Conservation (phyloP, 2,888 invertebrate genomes). For the Pediacus dermestoides region DNA sequence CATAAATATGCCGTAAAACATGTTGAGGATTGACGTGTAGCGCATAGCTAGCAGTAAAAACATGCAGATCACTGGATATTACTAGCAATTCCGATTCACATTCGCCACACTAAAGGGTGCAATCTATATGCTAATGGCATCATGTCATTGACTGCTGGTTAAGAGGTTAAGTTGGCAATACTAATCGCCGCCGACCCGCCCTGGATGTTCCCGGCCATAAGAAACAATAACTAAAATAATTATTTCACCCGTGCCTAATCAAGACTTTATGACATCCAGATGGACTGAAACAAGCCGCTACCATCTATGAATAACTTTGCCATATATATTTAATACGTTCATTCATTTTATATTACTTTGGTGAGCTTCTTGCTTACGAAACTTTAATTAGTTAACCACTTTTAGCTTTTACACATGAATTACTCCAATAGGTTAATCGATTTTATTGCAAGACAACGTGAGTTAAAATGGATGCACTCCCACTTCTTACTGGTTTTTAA, state of each 20-base stretch:
- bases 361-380: no score
- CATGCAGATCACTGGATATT: slow-evolving; percentile 40
- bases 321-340: no score
- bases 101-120: slow-evolving; percentile 45
- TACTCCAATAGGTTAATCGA: no score
- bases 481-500: no score
- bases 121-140: slow-evolving; percentile 50
- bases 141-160: slow-evolving; percentile 39
- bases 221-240: slow-evolving; percentile 34
- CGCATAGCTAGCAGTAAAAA: slow-evolving; percentile 39
- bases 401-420: no score
- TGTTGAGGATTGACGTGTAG: slow-evolving; percentile 38
- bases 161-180: slow-evolving; percentile 47
- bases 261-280: slow-evolving; percentile 27
- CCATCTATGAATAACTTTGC: slow-evolving; percentile 32
- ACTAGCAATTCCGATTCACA: slow-evolving; percentile 38
- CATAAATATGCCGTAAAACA: slow-evolving; percentile 46
- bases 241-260: slow-evolving; percentile 32
- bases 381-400: no score
- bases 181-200: slow-evolving; percentile 39
- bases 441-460: no score
- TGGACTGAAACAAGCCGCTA: slow-evolving; percentile 29
- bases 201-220: slow-evolving; percentile 16
- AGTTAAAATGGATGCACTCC: no score
- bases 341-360: no score